Evolutionary conservation across 1,140 invertebrate genomes (phyloP), one percentile per base, ranked within the genome.

Genomic region (Temnothorax curvispinosus): DNA sequence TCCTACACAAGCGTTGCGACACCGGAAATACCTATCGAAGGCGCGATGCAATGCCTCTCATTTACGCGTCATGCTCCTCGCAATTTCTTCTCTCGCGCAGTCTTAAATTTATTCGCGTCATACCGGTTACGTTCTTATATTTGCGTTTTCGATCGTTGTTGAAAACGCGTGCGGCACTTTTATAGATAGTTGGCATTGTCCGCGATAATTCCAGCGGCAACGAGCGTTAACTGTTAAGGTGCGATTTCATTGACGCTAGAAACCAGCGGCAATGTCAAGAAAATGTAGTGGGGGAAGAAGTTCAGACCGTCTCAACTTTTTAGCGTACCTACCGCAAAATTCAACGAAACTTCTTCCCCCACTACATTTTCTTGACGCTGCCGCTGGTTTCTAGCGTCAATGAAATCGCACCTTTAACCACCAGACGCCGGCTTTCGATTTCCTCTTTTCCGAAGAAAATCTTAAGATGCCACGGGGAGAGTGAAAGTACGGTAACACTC

Each of bases 391-490:
- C n/a, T n/a, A n/a, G n/a, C n/a, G n/a, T n/a, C n/a, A n/a, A n/a
- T n/a, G n/a, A n/a, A n/a, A n/a, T n/a, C n/a, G n/a, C n/a, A n/a
- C n/a, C n/a, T n/a, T n/a, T n/a, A n/a, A 58, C 21, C 21, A 15
- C 3, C 11, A 3, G 32, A n/a, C 21, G n/a, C 18, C 35, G 41
- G 38, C 35, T 11, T 41, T 3, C 32, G 47, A 15, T 64, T 32
- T 54, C 13, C 7, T 18, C 41, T 64, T 18, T 64, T 13, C 38
- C 18, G 41, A n/a, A 74, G 41, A 60, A 82, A 47, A 74, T 74
- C 67, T 82, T 60, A 60, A 67, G 85, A 87, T 87, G 62, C 13
- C 47, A 76, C 15, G 41, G 21, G 21, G 47, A 67, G 56, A 35
- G 18, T 21, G 35, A 15, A 54, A 64, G 52, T 69, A 60, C n/a